Evolutionary conservation across 2,888 invertebrate species (phyloP), one percentile per base, ranked within the genome.

Genomic region (Lycophotia porphyrea): DNA sequence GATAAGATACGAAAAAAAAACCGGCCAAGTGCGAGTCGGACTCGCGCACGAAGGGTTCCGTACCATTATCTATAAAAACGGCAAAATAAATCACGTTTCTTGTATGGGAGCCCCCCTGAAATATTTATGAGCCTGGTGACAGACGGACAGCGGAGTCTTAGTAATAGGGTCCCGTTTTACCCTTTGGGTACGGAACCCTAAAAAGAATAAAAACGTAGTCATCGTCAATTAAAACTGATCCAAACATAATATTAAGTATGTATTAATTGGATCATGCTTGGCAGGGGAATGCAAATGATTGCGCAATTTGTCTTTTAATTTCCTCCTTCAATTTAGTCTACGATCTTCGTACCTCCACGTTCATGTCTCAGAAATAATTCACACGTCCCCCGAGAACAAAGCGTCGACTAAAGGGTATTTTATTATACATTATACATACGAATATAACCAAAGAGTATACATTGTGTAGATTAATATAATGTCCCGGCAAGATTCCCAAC

Each of bases 351-450:
- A 88, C 72, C 64, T 90, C 85, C n/a, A 44, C 15, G 87, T 80
- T 76, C 77, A 81, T 84, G 84, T 89, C 90, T 91, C 78, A 91
- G 89, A 85, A 92, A 92, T 92, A 90, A 92, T 92, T 92, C 90
- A 92, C 87, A 88, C 84, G 84, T 90, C 90, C 87, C 87, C 71
- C 42, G 87, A 84, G 92, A 90, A 92, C 91, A 91, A 92, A 91
- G 91, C 90, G 87, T 80, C 81, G 84, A 81, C 87, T 90, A 86
- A 87, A 88, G 89, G 87, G 79, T 87, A 85, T 89, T 89, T 87
- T 89, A 86, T 87, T 89, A 86, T 81, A 84, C 82, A 84, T 80
- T 89, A 86, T 78, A 84, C 84, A 82, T 82, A 82, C 70, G 74
- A 84, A 85, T 87, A 76, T 73, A 55, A 80, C 72, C 76, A 61